Conservation (phyloP, 2,888 invertebrate genomes). For the Oscheius sp. region DNA sequence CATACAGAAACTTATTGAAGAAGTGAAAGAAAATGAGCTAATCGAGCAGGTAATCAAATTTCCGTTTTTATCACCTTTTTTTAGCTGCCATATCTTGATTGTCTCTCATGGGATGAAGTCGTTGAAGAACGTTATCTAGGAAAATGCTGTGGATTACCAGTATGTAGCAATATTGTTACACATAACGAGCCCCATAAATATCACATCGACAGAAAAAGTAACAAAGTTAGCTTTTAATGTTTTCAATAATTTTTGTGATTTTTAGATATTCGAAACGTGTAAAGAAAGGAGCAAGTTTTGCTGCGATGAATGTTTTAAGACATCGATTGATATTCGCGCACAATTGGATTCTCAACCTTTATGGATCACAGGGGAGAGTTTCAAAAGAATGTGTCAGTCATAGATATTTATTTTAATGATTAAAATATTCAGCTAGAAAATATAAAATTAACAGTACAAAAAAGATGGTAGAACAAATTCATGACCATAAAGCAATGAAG, state of each 20-base stretch:
- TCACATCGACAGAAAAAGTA: slow-evolving; percentile 56
- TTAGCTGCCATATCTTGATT: slow-evolving; percentile 46
- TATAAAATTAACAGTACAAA: slow-evolving; percentile 22
- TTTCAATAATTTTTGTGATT: not conserved
- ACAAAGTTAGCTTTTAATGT: slow-evolving; percentile 45
- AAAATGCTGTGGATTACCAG: slow-evolving; percentile 48
- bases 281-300: slow-evolving; percentile 53
- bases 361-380: slow-evolving; percentile 53
- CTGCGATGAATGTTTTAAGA: slow-evolving; percentile 47
- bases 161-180: slow-evolving; percentile 35
- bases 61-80: not conserved
- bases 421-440: not conserved
- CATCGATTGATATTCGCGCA: slow-evolving; percentile 41
- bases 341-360: slow-evolving; percentile 52
- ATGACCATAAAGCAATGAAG: not conserved
- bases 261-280: slow-evolving; percentile 50
- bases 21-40: not conserved
- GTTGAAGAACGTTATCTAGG: slow-evolving; percentile 49
- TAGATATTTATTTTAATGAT: not conserved
- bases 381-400: slow-evolving; percentile 21
- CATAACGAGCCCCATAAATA: slow-evolving; percentile 45
- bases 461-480: slow-evolving; percentile 19
- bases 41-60: not conserved
- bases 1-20: slow-evolving; percentile 7
- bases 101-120: slow-evolving; percentile 50